A percentile compares a stretch with the other conserved stretches of the same genome.
Conservation (phyloP, 2,113 vertebrate species). For the Camelus dromedarius region DNA sequence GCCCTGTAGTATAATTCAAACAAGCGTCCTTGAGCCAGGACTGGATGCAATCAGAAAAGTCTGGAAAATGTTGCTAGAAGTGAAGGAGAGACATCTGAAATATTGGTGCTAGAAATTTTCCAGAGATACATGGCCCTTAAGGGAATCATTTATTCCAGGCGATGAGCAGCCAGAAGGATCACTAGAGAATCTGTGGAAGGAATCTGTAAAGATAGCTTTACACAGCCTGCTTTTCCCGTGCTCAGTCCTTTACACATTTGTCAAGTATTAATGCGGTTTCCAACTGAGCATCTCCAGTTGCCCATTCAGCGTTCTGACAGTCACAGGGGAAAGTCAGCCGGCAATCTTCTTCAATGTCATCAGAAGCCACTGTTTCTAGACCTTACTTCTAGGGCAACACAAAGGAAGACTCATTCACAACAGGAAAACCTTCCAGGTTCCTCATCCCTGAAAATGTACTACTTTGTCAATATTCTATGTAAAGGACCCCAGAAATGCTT, state of each 20-base stretch:
- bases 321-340: not conserved
- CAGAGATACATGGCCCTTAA: not conserved
- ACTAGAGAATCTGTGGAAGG: not conserved
- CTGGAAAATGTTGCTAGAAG: not conserved
- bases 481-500: not conserved
- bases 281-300: not conserved
- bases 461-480: not conserved
- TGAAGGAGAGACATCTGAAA: not conserved
- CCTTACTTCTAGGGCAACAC: not conserved
- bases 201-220: not conserved
- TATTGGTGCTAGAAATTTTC: not conserved
- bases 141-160: not conserved
- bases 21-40: not conserved
- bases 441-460: not conserved
- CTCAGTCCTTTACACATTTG: not conserved
- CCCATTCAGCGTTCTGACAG: not conserved
- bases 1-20: not conserved
- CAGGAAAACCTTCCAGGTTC: not conserved
- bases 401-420: not conserved
- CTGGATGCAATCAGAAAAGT: not conserved
- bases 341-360: not conserved
- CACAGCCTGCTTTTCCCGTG: not conserved
- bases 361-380: not conserved
- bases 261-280: not conserved
- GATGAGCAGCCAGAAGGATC: not conserved